Base-by-base conservation (phyloP, 2,113 vertebrate species). In the Rhodinocichla rosea region DNA sequence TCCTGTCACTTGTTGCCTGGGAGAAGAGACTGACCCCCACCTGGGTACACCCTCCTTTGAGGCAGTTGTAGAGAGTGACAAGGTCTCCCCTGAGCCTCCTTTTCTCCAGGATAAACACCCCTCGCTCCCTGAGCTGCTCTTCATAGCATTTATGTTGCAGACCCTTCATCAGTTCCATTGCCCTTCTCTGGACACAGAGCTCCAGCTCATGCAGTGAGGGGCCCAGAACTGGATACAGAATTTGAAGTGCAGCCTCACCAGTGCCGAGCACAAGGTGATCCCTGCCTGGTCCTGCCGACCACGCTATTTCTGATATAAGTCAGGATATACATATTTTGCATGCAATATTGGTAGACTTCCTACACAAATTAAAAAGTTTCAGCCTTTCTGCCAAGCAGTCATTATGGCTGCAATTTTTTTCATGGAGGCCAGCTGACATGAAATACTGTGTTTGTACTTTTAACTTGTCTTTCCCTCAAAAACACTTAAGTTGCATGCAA, bases 211-310 rank as follows among this genome's bases (percentile, higher is more conserved):
- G 42, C 9, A 15, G 11, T 35, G 42, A 47, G 16, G 19, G 4
- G 24, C 35, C 21, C 35, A 56, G 67, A 80, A 42, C 5, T 32
- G 57, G 35, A 35, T 28, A 7, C 9, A 71, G 40, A 47, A 30
- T 49, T 63, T 71, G 40, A 79, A 26, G 13, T 56, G 40, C 0
- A 0, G 11, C 13, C 30, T 56, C 14, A 64, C 13, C 35, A 26
- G 16, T 42, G 50, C 32, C 0, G 0, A 64, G 17, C 10, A 42
- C 42, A 42, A 22, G 11, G 7, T 79, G 16, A 40, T 64, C 14
- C 32, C 16, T 49, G 30, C 32, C 32, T 71, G 3, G 11, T 56
- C 21, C 17, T 71, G 11, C 57, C 33, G 35, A 17, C 35, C 27
- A 13, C 26, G 28, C 11, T 50, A 6, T 50, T 73, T 56, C 42